Base-by-base conservation (phyloP, 2,113 vertebrate species). In the Burhinus oedicnemus region DNA sequence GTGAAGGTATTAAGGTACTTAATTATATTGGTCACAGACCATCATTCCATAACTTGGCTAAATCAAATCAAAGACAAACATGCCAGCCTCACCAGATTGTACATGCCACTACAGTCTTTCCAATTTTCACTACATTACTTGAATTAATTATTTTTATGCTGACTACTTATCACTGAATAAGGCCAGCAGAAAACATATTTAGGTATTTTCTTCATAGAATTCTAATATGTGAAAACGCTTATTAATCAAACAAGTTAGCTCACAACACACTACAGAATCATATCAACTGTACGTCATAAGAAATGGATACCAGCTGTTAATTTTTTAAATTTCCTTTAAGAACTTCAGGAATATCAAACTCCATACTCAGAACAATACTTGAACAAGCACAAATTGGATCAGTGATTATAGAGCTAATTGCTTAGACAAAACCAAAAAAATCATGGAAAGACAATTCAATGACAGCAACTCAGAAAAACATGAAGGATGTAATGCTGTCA, bases 1-100 rank as follows among this genome's bases (percentile, higher is more conserved):
- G 93, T 91, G 86, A 96, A 95, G 96, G 95, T 96, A 97, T 97
- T 97, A 96, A 96, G 93, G 89, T 87, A 86, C 95, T 97, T 96
- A 95, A 96, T 96, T 97, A 97, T 78, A 95, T 60, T 94, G 94
- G 94, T 97, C 93, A 96, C 93, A 97, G 81, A 95, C 87, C 65
- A 91, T 95, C 94, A 97, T 93, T 93, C 89, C 15, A 3, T 92
- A 89, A 86, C 69, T 52, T 91, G 89, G 89, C 90, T 93, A 93
- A 96, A 91, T 83, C 95, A 97, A 95, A 92, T 94, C 91, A 94
- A 96, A 96, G 92, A 83, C 89, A 94, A 97, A 84, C 89, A 76
- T 40, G 93, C 89, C 96, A 95, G 89, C 71, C 71, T 91, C 95
- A 91, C 89, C 89, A 86, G 94, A 97, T 91, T 49, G 91, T 95